Evolutionary conservation across 2,797 vertebrate species (phyloP).

Genomic region (Channallabes apus): DNA sequence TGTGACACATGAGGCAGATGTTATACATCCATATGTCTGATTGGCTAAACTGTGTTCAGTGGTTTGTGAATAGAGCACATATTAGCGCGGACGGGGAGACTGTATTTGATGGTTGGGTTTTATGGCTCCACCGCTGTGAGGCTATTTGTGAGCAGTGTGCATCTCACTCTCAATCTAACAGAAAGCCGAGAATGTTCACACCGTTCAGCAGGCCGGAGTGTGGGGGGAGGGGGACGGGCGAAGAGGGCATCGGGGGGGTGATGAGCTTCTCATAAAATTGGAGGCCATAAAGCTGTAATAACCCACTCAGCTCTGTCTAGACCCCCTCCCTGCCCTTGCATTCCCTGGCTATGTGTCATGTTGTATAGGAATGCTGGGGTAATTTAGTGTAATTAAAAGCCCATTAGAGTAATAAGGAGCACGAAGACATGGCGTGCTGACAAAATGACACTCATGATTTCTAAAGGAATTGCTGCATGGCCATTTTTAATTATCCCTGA

Average conservation of each 20-base stretch:
- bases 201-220: neutral
- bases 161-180: neutral
- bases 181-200: neutral
- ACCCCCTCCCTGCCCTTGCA: neutral
- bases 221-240: too few relatives aligned
- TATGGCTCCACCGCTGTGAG: neutral
- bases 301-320: constrained; percentile 6
- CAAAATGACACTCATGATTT: constrained; percentile 27
- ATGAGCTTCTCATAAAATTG: constrained; percentile 15
- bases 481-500: neutral
- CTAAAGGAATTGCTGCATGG: neutral
- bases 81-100: neutral
- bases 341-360: constrained; percentile 12
- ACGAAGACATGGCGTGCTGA: constrained; percentile 20
- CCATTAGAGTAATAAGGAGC: constrained; percentile 44
- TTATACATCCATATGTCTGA: neutral
- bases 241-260: neutral
- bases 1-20: neutral
- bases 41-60: constrained; percentile 7
- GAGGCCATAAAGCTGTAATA: constrained; percentile 10
- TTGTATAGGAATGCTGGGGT: constrained; percentile 23
- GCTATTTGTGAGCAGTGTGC: constrained; percentile 2
- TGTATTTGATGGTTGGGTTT: constrained; percentile 12
- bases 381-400: constrained; percentile 53
- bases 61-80: neutral